Percentiles rank a stretch among this genome's conserved stretches.
Evolutionary conservation across 2,113 vertebrate species (phyloP).

Genomic region (Proterorhinus semilunaris): DNA sequence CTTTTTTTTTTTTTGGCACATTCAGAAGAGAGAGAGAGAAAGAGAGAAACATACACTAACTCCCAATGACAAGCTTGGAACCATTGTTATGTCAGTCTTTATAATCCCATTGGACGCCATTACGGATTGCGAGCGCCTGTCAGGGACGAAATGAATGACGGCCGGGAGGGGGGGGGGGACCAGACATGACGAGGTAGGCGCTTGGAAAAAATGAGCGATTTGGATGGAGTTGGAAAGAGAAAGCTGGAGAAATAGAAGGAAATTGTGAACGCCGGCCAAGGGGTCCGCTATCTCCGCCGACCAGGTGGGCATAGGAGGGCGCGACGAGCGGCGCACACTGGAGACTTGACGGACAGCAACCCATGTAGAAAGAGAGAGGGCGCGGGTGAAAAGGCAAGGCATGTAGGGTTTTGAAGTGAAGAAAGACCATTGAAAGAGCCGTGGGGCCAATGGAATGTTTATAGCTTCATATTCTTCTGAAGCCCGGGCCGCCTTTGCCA

Average conservation of each 20-base stretch:
- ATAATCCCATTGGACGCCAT: constrained; percentile 1
- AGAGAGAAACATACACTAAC: not conserved
- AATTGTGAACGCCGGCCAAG: constrained; percentile 7
- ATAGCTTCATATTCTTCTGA: constrained; percentile 1
- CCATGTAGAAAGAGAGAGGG: not conserved
- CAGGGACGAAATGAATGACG: not conserved
- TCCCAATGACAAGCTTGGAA: not conserved
- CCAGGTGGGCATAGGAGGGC: constrained; percentile 7
- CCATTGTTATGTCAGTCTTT: no score
- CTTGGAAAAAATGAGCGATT: not conserved
- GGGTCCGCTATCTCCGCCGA: constrained; percentile 15
- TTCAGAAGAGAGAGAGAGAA: not conserved
- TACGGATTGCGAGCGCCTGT: not conserved
- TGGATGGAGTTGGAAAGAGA: constrained; percentile 8
- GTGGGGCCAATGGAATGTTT: constrained; percentile 2
- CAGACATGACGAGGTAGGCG: not conserved
- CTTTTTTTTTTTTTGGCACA: constrained; percentile 5
- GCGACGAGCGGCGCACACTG: not conserved
- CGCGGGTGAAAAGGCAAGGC: not conserved
- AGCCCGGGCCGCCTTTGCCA: not conserved
- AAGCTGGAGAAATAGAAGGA: not conserved
- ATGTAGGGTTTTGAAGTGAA: not conserved
- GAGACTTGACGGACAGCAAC: not conserved
- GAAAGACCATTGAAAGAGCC: not conserved
- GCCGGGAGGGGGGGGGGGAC: no score